These are phyloP conservation scores for Ornithoptera priamus DNA, from an alignment of 2,888 invertebrate genomes.

Conservation along the genomic window DNA sequence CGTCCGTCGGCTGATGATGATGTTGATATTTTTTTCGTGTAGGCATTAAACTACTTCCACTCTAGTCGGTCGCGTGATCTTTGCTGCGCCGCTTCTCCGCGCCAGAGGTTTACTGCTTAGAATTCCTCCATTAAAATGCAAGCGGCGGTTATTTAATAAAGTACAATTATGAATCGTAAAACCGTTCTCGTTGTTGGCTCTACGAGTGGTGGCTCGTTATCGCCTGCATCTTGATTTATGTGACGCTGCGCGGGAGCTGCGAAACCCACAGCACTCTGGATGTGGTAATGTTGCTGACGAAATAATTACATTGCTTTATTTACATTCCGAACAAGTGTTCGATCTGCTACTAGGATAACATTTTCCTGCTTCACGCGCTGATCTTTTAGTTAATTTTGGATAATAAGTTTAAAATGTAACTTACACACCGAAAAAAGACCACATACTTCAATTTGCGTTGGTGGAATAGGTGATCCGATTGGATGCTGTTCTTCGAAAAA, in stretches of 20 bases:
- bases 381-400: too few species aligned
- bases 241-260: constrained; percentile 44
- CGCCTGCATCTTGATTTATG: constrained; percentile 76
- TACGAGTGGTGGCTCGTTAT: constrained; percentile 74
- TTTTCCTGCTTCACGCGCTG: too few species aligned
- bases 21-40: too few species aligned
- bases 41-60: not conserved
- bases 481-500: too few species aligned
- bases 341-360: too few species aligned
- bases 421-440: too few species aligned
- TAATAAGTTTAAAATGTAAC: too few species aligned
- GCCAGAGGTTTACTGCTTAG: constrained; percentile 44
- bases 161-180: constrained; percentile 79
- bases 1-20: too few species aligned
- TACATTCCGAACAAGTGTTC: too few species aligned
- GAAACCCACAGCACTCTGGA: constrained; percentile 35
- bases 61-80: not conserved
- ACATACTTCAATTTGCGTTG: too few species aligned
- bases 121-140: constrained; percentile 68
- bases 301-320: too few species aligned
- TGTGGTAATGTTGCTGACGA: constrained; percentile 28
- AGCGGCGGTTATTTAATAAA: constrained; percentile 73
- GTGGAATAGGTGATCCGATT: too few species aligned
- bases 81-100: constrained; percentile 27
- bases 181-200: constrained; percentile 72